These are phyloP conservation scores for Xerus inauris DNA, from an alignment of 2,113 vertebrate genomes.

Conservation along the genomic window DNA sequence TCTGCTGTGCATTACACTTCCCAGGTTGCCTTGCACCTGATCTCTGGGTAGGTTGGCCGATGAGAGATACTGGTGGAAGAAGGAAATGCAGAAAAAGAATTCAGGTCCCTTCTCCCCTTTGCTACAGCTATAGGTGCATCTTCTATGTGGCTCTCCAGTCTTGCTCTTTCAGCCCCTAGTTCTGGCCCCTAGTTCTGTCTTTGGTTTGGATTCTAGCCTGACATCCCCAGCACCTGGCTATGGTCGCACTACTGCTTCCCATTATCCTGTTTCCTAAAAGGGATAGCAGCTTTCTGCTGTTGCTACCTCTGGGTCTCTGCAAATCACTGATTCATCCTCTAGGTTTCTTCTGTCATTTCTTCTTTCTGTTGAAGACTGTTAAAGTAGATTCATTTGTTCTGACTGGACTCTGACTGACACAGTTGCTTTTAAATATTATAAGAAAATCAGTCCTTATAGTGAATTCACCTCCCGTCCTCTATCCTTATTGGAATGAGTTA, in stretches of 20 bases:
- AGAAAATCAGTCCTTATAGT: not conserved
- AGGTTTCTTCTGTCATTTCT: not conserved
- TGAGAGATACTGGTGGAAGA: not conserved
- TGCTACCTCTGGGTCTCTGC: not conserved
- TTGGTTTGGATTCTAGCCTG: conserved; percentile 8
- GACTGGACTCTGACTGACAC: not conserved
- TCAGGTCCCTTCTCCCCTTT: not conserved
- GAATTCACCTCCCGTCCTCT: not conserved
- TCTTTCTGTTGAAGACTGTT: not conserved
- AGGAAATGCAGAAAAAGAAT: not conserved
- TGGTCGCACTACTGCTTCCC: not conserved
- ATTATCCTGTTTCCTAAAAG: not conserved
- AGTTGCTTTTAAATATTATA: not conserved
- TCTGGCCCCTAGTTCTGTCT: not conserved
- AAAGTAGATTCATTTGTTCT: not conserved
- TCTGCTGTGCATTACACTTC: not conserved
- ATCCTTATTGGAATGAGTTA: not conserved
- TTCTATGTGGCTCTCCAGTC: not conserved
- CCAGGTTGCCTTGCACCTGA: not conserved
- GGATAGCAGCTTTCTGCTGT: not conserved
- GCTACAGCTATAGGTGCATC: not conserved
- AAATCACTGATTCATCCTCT: not conserved
- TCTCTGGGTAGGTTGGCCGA: not conserved
- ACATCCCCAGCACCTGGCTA: not conserved
- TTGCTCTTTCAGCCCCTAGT: not conserved